Percentiles rank a stretch among this genome's conserved stretches.
Evolutionary conservation across 2,797 vertebrate genomes (phyloP).

Genomic region (Chelon auratus): DNA sequence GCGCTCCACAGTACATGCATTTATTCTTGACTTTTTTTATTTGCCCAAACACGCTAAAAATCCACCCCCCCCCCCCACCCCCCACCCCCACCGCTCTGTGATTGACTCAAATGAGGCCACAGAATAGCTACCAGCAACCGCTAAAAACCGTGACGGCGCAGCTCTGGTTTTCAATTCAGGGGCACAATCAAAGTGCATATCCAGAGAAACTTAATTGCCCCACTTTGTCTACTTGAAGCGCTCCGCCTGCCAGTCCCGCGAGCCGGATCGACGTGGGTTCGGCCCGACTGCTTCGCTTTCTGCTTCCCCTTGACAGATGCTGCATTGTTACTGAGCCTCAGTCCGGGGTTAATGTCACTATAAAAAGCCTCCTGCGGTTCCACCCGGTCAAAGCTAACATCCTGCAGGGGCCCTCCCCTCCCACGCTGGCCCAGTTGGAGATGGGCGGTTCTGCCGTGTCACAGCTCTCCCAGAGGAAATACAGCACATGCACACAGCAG

Average conservation of each 20-base stretch:
- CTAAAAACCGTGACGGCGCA: conserved; percentile 8
- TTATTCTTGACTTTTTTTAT: conserved; percentile 24
- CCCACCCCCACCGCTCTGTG: conserved; percentile 2
- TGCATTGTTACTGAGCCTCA: conserved; percentile 27
- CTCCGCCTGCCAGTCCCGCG: neutral
- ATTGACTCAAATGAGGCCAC: conserved; percentile 51
- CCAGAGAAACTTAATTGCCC: conserved; percentile 14
- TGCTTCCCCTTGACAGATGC: conserved; percentile 30
- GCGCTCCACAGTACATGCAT: conserved; percentile 18
- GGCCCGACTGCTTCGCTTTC: conserved; percentile 27
- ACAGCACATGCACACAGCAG: conserved; percentile 23
- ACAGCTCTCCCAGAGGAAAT: conserved; percentile 25
- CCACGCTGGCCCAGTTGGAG: conserved; percentile 43
- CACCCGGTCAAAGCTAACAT: conserved; percentile 59
- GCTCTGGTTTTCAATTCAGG: conserved; percentile 19
- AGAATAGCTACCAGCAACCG: conserved; percentile 7
- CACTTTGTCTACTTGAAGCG: conserved; percentile 38
- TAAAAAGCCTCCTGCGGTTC: conserved; percentile 66
- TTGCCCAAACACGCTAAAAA: conserved; percentile 25
- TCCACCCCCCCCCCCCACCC: conserved; percentile 19
- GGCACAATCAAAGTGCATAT: conserved; percentile 23
- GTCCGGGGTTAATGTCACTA: conserved; percentile 61
- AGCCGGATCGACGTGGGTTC: conserved; percentile 27
- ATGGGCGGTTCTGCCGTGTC: conserved; percentile 28
- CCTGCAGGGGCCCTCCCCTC: conserved; percentile 47